phyloP scores from a whole-genome alignment of 92 coral and sea anemone genomes.

The Scolanthus callimorphus region DNA sequence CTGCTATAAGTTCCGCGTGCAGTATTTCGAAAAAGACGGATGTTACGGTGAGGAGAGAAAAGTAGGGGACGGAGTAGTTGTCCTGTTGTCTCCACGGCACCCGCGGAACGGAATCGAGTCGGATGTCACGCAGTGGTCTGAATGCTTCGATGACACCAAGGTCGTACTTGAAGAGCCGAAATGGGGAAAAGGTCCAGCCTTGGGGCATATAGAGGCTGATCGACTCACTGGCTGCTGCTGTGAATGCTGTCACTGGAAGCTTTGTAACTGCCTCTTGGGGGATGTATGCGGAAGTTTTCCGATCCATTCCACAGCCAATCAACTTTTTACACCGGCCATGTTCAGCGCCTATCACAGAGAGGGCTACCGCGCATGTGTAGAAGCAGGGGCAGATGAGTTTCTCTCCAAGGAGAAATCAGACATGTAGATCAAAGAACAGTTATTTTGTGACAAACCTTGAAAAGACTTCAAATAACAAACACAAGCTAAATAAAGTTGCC shows the following conservation, averaged over 20 bases:
- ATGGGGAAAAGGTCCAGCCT: conserved; percentile 85
- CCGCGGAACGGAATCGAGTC: conserved; percentile 50
- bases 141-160: conserved; percentile 28
- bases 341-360: conserved; percentile 83
- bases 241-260: conserved; percentile 75
- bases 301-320: conserved; percentile 67
- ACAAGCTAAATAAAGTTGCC: too few species aligned
- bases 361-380: conserved; percentile 88
- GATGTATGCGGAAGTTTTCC: conserved; percentile 69
- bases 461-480: too few species aligned
- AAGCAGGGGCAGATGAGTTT: conserved; percentile 65
- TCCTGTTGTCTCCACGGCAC: conserved; percentile 70
- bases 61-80: conserved; percentile 81
- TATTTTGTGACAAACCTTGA: too few species aligned
- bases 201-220: conserved; percentile 70
- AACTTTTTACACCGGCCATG: conserved; percentile 70
- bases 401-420: conserved; percentile 5
- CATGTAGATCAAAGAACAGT: too few species aligned
- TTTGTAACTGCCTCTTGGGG: conserved; percentile 28
- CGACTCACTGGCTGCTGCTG: conserved; percentile 74
- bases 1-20: conserved; percentile 74
- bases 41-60: conserved; percentile 27
- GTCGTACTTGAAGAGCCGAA: conserved; percentile 52
- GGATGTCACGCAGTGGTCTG: conserved; percentile 36
- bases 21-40: conserved; percentile 49